Evolutionary conservation across 1,140 invertebrate species (phyloP).

Genomic region (Drosophila kohkoa): DNA sequence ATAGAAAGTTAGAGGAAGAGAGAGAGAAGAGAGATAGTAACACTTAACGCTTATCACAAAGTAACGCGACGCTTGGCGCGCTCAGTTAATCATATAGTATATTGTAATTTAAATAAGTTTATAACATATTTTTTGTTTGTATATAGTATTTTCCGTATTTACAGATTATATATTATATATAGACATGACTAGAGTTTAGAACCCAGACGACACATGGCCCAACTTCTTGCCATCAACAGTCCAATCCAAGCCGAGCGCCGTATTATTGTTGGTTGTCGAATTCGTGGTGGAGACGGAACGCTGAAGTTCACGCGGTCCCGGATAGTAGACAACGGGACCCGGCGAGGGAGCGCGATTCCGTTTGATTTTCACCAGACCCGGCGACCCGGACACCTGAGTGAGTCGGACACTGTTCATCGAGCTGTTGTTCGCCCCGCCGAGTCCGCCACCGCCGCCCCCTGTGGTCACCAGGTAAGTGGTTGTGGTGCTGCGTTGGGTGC

Average conservation of each 20-base stretch:
- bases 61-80: slow-evolving; percentile 77
- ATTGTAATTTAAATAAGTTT: slow-evolving; percentile 13
- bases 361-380: slow-evolving; percentile 76
- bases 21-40: slow-evolving; percentile 50
- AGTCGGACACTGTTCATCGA: slow-evolving; percentile 74
- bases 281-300: slow-evolving; percentile 67
- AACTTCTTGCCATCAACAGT: slow-evolving; percentile 67
- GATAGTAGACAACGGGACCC: slow-evolving; percentile 89
- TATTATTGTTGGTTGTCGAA: slow-evolving; percentile 77
- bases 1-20: slow-evolving; percentile 13
- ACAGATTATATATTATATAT: slow-evolving; percentile 35
- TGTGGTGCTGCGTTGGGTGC: slow-evolving; percentile 86
- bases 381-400: slow-evolving; percentile 70
- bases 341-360: slow-evolving; percentile 86
- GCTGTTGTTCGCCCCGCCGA: slow-evolving; percentile 83
- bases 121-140: slow-evolving; percentile 14
- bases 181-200: slow-evolving; percentile 48
- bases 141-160: slow-evolving; percentile 21
- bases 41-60: slow-evolving; percentile 82
- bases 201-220: slow-evolving; percentile 76
- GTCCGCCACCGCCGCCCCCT: slow-evolving; percentile 79
- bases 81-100: slow-evolving; percentile 46
- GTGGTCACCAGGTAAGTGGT: slow-evolving; percentile 77
- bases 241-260: slow-evolving; percentile 76
- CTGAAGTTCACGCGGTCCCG: slow-evolving; percentile 84